These are phyloP conservation scores for Picus viridis DNA, from an alignment of 2,797 vertebrate genomes.

Conservation along the genomic window DNA sequence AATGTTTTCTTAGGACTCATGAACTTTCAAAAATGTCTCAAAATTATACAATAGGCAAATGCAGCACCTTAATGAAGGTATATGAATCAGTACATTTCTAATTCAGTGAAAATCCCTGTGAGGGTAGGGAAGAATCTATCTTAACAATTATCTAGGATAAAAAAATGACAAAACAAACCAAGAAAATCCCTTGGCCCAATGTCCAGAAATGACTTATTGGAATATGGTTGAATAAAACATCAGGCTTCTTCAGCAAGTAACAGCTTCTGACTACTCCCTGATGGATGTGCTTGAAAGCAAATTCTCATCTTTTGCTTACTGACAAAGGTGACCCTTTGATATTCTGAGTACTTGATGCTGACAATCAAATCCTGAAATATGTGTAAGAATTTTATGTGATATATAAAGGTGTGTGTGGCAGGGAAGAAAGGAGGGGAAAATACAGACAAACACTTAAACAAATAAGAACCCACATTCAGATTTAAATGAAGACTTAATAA, in stretches of 20 bases:
- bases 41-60: conserved; percentile 6
- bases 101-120: background rate
- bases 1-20: background rate
- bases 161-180: background rate
- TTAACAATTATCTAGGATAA: conserved; percentile 15
- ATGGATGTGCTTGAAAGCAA: conserved; percentile 74
- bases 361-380: conserved; percentile 64
- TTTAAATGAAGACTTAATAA: background rate
- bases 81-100: background rate
- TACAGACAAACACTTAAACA: background rate
- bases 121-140: background rate
- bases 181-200: conserved; percentile 34
- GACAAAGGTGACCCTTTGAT: conserved; percentile 75
- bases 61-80: background rate
- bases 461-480: background rate
- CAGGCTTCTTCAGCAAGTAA: conserved; percentile 69
- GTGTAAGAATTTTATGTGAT: conserved; percentile 42
- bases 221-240: conserved; percentile 78
- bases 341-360: conserved; percentile 71
- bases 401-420: background rate
- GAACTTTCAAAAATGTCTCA: background rate
- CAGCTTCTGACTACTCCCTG: conserved; percentile 70
- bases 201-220: conserved; percentile 65
- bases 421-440: background rate
- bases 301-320: conserved; percentile 73